These are phyloP conservation scores for Patella depressa DNA, from an alignment of 2,888 invertebrate genomes.

Conservation along the genomic window DNA sequence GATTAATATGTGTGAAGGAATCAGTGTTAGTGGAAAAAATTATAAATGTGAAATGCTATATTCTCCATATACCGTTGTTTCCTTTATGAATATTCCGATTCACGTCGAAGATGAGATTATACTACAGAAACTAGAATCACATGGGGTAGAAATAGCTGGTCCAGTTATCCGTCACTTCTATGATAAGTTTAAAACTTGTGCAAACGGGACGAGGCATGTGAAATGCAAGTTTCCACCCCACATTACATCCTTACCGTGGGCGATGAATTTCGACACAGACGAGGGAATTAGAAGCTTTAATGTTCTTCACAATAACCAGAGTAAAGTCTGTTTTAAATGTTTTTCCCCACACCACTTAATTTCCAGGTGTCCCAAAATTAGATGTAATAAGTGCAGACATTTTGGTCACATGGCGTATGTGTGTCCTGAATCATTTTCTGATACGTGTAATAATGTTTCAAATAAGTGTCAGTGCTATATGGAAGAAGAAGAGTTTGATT, in stretches of 20 bases:
- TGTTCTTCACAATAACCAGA: not conserved
- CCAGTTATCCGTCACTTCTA: too few relatives aligned
- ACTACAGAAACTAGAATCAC: too few relatives aligned
- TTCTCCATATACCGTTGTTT: too few relatives aligned
- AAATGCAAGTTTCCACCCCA: too few relatives aligned
- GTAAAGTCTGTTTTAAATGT: not conserved
- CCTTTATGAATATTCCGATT: too few relatives aligned
- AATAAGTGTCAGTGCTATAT: not conserved
- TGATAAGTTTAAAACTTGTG: too few relatives aligned
- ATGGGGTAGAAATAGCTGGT: too few relatives aligned
- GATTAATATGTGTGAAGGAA: too few relatives aligned
- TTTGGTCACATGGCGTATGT: not conserved
- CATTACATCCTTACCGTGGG: not conserved
- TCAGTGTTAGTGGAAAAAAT: too few relatives aligned
- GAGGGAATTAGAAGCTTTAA: not conserved
- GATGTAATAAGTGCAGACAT: not conserved
- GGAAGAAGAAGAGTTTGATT: not conserved
- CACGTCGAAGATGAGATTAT: too few relatives aligned
- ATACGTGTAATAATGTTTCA: not conserved
- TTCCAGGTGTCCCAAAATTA: not conserved
- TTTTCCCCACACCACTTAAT: constrained; percentile 3
- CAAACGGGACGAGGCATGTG: too few relatives aligned
- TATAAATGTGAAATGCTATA: too few relatives aligned
- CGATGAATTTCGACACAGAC: not conserved
- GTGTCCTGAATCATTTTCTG: not conserved